phyloP scores from a whole-genome alignment of 2,113 vertebrate genomes.

The Eulemur rufifrons region DNA sequence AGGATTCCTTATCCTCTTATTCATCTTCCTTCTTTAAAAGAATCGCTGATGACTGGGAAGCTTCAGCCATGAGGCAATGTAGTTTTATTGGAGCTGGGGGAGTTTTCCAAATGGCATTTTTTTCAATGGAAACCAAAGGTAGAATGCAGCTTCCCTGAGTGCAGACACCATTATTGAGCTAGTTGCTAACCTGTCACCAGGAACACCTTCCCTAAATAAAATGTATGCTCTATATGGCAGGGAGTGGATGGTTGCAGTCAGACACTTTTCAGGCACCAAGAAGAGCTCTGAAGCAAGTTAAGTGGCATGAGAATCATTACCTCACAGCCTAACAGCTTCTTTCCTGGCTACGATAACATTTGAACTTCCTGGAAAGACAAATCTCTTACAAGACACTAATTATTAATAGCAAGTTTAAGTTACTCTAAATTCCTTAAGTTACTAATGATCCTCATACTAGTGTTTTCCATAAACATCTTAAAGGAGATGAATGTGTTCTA shows the following conservation, averaged over 20 bases:
- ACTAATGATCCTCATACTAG: neutral
- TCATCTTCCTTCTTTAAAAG: neutral
- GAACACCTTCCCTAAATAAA: neutral
- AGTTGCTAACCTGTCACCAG: neutral
- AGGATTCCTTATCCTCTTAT: neutral
- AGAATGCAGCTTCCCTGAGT: neutral
- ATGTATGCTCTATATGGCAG: neutral
- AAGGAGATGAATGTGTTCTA: neutral
- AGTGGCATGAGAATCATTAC: neutral
- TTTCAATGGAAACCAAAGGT: neutral
- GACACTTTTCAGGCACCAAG: neutral
- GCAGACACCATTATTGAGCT: neutral
- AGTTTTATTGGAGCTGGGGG: neutral
- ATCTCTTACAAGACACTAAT: neutral
- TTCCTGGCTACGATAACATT: neutral
- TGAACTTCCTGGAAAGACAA: neutral
- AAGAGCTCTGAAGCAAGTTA: neutral
- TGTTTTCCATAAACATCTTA: neutral
- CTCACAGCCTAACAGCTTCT: neutral
- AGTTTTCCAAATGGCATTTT: conserved; percentile 27
- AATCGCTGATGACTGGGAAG: neutral
- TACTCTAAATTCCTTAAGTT: neutral
- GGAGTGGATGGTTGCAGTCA: neutral
- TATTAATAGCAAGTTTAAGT: neutral
- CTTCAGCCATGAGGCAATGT: neutral